Evolutionary conservation across 2,888 invertebrate genomes (phyloP).

Genomic region (Leptopilina myrica): DNA sequence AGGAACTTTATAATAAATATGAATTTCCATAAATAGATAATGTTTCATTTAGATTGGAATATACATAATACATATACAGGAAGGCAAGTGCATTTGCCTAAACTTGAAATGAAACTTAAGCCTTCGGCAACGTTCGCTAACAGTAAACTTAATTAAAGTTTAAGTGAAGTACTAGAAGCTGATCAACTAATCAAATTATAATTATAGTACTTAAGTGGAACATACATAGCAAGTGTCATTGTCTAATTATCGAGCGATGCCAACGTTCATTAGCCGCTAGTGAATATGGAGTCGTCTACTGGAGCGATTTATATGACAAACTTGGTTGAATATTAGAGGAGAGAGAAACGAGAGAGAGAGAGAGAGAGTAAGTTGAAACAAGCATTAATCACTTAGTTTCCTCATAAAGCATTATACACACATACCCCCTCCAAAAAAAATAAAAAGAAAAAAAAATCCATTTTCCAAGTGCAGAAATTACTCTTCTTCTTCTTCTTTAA

Average conservation of each 20-base stretch:
- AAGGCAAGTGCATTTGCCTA: constrained; percentile 13
- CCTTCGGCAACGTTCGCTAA: constrained; percentile 5
- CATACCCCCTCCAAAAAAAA: too few relatives aligned
- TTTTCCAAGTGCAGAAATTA: not conserved
- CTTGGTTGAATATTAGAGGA: constrained; percentile 14
- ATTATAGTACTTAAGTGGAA: constrained; percentile 25
- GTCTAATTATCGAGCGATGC: constrained; percentile 30
- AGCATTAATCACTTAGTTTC: constrained; percentile 26
- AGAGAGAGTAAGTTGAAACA: constrained; percentile 20
- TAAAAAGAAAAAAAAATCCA: not conserved
- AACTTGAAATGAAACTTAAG: constrained; percentile 28
- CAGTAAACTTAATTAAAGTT: constrained; percentile 15
- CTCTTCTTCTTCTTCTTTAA: not conserved
- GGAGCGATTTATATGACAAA: constrained; percentile 33
- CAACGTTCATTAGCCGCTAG: constrained; percentile 25
- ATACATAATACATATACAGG: too few relatives aligned
- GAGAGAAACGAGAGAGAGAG: too few relatives aligned
- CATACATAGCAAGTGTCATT: constrained; percentile 22
- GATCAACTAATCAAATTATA: constrained; percentile 18
- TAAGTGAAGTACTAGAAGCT: not conserved
- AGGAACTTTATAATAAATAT: constrained; percentile 15
- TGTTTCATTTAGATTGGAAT: constrained; percentile 19
- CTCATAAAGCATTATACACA: not conserved
- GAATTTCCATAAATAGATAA: constrained; percentile 28
- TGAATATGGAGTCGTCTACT: not conserved